A percentile compares a stretch with the other conserved stretches of the same genome.
These are phyloP conservation scores for Nephotettix cincticeps DNA, from an alignment of 1,140 invertebrate genomes.

Conservation along the genomic window DNA sequence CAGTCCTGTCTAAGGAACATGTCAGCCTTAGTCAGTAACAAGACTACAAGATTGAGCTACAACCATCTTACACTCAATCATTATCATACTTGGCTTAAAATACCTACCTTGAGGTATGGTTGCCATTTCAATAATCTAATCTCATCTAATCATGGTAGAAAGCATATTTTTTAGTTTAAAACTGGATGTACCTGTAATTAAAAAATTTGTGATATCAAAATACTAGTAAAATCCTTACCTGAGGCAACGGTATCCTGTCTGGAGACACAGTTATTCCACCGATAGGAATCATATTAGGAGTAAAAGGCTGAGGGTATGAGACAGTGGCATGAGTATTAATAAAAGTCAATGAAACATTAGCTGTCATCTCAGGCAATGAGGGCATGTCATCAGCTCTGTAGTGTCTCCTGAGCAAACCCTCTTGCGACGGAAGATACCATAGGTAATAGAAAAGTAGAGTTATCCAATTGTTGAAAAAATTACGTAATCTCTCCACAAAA, in stretches of 20 bases:
- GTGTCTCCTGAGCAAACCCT: neutral
- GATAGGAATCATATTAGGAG: constrained; percentile 57
- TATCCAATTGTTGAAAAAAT: constrained; percentile 39
- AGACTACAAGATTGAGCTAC: no score
- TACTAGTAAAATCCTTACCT: constrained; percentile 35
- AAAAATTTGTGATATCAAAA: no score
- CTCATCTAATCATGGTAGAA: no score
- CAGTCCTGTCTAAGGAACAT: no score
- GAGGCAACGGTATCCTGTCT: constrained; percentile 40
- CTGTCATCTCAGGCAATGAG: constrained; percentile 39
- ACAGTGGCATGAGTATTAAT: constrained; percentile 52
- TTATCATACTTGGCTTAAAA: no score
- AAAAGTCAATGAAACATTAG: constrained; percentile 47
- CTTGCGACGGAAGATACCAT: neutral
- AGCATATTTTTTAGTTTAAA: neutral
- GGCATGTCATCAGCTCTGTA: constrained; percentile 32
- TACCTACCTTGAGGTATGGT: no score
- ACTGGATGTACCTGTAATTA: neutral
- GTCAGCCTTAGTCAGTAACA: no score
- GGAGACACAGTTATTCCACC: constrained; percentile 56
- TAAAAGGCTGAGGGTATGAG: constrained; percentile 47
- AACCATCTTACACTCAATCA: no score
- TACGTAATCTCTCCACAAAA: constrained; percentile 55
- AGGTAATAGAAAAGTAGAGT: neutral
- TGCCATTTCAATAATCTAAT: no score